phyloP scores from a whole-genome alignment of 2,888 invertebrate genomes.

The Rambutsinella grinnellia region DNA sequence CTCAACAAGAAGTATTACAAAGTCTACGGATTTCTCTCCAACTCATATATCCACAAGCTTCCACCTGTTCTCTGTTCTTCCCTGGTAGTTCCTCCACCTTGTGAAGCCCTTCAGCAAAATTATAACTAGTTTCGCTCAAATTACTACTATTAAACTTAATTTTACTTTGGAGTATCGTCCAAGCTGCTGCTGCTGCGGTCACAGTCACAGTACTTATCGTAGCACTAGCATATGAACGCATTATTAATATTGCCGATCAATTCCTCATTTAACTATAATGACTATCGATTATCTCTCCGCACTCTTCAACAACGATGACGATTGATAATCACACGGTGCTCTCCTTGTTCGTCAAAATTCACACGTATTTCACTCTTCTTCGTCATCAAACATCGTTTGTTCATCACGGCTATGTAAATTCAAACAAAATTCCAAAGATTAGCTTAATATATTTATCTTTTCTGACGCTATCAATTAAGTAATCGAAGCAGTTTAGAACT shows the following conservation, averaged over 20 bases:
- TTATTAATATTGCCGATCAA: slow-evolving; percentile 18
- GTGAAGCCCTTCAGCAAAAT: neutral
- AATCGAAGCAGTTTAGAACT: too few species aligned
- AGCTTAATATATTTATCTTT: too few species aligned
- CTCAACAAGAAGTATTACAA: too few species aligned
- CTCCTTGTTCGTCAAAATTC: too few species aligned
- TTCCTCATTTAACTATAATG: neutral
- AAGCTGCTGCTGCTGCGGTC: slow-evolving; percentile 12
- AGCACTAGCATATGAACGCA: slow-evolving; percentile 22
- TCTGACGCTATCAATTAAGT: too few species aligned
- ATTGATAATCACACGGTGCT: neutral
- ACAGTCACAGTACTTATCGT: slow-evolving; percentile 17
- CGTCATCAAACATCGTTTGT: too few species aligned
- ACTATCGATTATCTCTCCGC: neutral
- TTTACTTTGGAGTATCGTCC: slow-evolving; percentile 15
- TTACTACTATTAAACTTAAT: neutral
- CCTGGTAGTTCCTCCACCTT: neutral
- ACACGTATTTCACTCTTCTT: too few species aligned
- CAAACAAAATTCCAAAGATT: too few species aligned
- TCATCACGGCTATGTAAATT: too few species aligned
- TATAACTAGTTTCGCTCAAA: neutral
- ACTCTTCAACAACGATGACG: neutral
- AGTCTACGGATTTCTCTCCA: neutral
- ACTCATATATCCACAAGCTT: neutral
- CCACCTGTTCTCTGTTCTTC: neutral